Conservation (phyloP, 2,113 vertebrate genomes). For the Neotoma lepida region DNA sequence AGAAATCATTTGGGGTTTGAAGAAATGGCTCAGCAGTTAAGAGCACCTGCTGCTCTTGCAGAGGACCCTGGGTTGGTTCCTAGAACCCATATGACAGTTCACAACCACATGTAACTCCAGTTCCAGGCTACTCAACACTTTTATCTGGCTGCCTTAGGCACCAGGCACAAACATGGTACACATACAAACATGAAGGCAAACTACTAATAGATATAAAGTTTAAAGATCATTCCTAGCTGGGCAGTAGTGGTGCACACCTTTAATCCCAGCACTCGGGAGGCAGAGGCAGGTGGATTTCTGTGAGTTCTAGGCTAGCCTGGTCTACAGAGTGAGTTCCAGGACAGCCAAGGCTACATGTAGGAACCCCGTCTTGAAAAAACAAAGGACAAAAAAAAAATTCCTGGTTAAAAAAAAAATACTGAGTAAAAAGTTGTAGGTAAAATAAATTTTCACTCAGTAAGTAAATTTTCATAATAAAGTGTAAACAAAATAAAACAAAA, state of each 20-base stretch:
- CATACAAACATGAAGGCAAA: neutral
- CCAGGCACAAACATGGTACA: neutral
- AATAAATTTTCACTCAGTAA: neutral
- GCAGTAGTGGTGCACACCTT: no score
- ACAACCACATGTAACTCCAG: neutral
- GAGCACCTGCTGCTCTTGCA: neutral
- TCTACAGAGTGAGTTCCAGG: no score
- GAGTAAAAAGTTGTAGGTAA: neutral
- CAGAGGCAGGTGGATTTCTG: no score
- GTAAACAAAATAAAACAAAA: neutral
- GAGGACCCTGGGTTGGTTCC: neutral
- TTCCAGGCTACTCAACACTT: neutral
- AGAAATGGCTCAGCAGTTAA: neutral
- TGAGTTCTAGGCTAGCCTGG: no score
- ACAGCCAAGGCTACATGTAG: no score
- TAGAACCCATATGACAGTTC: neutral
- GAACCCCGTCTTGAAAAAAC: no score
- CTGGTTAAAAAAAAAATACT: neutral
- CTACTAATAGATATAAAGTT: neutral
- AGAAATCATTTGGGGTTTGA: neutral
- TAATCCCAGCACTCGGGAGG: no score
- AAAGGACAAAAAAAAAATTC: no score
- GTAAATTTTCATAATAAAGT: neutral
- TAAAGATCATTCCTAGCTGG: neutral
- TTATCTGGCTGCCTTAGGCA: neutral